Base-by-base conservation (phyloP, 2,888 invertebrate genomes). In the Hemithea aestivaria region DNA sequence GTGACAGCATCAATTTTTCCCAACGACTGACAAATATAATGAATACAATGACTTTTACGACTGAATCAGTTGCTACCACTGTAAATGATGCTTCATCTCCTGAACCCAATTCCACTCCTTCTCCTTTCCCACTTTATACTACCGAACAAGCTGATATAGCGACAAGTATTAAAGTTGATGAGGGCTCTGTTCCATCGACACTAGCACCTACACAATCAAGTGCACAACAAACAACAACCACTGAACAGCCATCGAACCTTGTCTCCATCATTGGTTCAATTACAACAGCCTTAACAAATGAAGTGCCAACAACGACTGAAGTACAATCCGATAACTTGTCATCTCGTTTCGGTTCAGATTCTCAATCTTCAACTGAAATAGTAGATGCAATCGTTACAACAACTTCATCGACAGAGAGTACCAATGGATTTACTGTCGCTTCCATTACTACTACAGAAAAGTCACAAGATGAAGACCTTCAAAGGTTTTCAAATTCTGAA, bases 11-110 rank as follows among this genome's bases (percentile, higher is more conserved):
- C 7, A 69, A 70, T 38, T 58, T 84, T 32, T 83, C 83, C 22
- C 61, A 66, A 49, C 73, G 83, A 45, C 68, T 84, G 53, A 71
- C 75, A 36, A 68, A 79, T 55, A 82, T 84, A 31, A 76, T 81
- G 56, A 78, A 70, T 45, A 73, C 73, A 10, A 81, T 82, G 74
- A 74, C 62, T 40, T 52, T 68, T 12, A 68, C 76, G 36, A 76
- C 74, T 51, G 66, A 63, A 54, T 45, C 58, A 31, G 53, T 52
- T 38, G 51, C 56, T 35, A 59, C 56, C 39, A 58, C 49, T 29
- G 55, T 42, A 35, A 58, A 51, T 56, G 61, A 64, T 47, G 38
- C 44, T 39, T 52, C 53, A 39, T 43, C 58, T 43, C 46, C 57
- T 27, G 43, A 53, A 22, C 48, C 52, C 44, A 58, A 53, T 28